These are phyloP conservation scores for Erpobdella octoculata DNA, from an alignment of 2,888 invertebrate species.

Conservation along the genomic window DNA sequence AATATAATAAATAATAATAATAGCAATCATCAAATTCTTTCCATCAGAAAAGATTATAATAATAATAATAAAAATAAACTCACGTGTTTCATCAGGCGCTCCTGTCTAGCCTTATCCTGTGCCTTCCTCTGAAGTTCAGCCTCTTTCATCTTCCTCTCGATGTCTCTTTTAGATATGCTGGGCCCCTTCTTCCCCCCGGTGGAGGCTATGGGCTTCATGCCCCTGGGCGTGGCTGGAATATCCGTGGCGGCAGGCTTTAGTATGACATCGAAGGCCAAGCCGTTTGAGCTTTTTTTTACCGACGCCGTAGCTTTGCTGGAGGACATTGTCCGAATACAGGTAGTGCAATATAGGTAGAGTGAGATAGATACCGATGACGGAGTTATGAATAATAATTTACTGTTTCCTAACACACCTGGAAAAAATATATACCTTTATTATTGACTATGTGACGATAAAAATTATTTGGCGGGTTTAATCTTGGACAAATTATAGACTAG, in stretches of 20 bases:
- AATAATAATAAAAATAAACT: conserved; percentile 40
- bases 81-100: conserved; percentile 52
- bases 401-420: no score
- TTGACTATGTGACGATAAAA: no score
- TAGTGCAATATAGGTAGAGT: no score
- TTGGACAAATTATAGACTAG: no score
- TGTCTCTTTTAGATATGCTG: conserved; percentile 61
- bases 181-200: conserved; percentile 41
- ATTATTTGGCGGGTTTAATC: no score
- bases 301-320: background rate
- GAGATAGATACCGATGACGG: no score
- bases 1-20: no score
- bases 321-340: no score
- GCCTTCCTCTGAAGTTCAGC: conserved; percentile 88
- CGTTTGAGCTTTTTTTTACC: conserved; percentile 22
- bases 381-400: no score
- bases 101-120: conserved; percentile 78
- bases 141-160: conserved; percentile 82
- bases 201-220: conserved; percentile 32
- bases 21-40: background rate
- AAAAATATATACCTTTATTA: no score
- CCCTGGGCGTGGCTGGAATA: conserved; percentile 32
- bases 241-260: conserved; percentile 47
- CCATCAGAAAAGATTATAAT: background rate
- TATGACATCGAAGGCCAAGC: conserved; percentile 49